Base-by-base conservation (phyloP, 1,140 invertebrate genomes). In the Brachystomella parvula region DNA sequence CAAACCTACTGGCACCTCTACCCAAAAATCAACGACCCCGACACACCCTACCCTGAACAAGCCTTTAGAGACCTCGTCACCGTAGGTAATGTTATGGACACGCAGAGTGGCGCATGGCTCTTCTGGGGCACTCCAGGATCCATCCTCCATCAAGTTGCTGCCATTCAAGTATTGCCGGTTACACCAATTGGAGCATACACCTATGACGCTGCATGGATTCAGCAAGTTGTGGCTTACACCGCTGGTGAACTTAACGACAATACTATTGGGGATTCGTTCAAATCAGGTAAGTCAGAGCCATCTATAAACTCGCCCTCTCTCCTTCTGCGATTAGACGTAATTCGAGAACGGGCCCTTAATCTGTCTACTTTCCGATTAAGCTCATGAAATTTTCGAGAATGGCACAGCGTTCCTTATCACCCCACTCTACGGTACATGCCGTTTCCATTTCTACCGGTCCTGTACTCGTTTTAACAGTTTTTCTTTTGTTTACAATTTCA, bases 81-180 rank as follows among this genome's bases (percentile, higher is more conserved):
- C 19, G 47, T 66, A 15, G 64, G 64, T 3, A 66, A 60, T 35
- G 9, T 66, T 3, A 15, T 60, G 24, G 58, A 47, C 30, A 30
- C 57, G 21, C 15, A 29, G 3, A 31, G 26, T 28, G 64, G 64
- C 2, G 64, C 64, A 12, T 66, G 63, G 63, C 49, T 66, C 15
- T 56, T 21, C 1, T 63, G 58, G 57, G 64, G 64, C 21, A 21
- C 3, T 15, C 6, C 63, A 59, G 70, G 64, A 33, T 53, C 2
- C 15, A 33, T 63, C 17, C 60, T 47, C 31, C 67, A 28, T 24
- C 64, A 68, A 61, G 66, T 71, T 33, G 70, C 70, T 17, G 70
- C 65, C n/a, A 71, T 71, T 66, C 66, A 71, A 47, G 68, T 71
- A 35, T 33, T 71, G 15, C 70, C 70, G 0, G 15, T 71, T 1